Evolutionary conservation across 2,113 vertebrate species (phyloP), one percentile per base, ranked within the genome.

Genomic region (Addax nasomaculatus): DNA sequence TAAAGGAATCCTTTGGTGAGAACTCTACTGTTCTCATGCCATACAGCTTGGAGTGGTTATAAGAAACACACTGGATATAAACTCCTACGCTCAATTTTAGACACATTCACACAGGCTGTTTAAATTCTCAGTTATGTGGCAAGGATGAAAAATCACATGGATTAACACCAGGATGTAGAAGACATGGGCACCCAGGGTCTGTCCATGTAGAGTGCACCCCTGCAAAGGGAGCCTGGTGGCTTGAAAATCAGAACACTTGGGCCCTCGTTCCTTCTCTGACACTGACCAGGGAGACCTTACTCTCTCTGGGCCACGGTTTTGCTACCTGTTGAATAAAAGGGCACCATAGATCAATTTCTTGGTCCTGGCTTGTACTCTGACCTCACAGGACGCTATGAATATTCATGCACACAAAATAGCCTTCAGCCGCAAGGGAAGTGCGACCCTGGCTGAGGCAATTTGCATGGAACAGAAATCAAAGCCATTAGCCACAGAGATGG

Each of bases 381-480:
- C 30, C 23, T 73, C 90, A 85, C 8, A 81, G 30, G 21, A 76
- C 3, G 49, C 78, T 36, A 45, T 98, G 95, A 79, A 94, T 97
- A 94, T 97, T 94, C 93, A 97, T 95, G 39, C 0, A 0, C 45
- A 88, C 87, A 62, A 51, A 94, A 94, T 89, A 76, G 58, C 60
- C 91, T 47, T 89, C 29, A 49, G 55, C 85, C 67, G 13, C 55
- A 62, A 5, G 30, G 78, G 93, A 96, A 89, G 27, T 62, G 19
- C 33, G 36, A 58, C 81, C 93, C 89, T 73, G 95, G 89, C 60
- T 49, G 80, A 51, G 70, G 62, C 4, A 3, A 94, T 97, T 92
- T 97, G 81, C 96, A 87, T 84, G 84, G 62, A 93, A 90, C 53
- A 79, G 67, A 95, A 89, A 93, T 94, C 94, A 97, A 92, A 92